Evolutionary conservation across 2,797 vertebrate species (phyloP).

Genomic region (Todus mexicanus): DNA sequence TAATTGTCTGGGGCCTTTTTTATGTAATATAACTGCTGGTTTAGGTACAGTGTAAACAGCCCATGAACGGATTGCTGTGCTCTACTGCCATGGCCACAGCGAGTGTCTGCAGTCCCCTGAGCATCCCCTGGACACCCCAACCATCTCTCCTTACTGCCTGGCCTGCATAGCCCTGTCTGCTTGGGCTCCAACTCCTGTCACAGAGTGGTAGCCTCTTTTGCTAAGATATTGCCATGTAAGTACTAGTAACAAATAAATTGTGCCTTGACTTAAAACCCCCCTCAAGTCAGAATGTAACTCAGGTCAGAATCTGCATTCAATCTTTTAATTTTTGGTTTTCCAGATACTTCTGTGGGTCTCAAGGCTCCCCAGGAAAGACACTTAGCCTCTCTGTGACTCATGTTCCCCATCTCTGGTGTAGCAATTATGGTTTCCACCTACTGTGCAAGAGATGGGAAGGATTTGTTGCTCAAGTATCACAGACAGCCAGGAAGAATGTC

Average conservation of each 20-base stretch:
- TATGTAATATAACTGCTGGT: background rate
- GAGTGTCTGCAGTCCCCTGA: background rate
- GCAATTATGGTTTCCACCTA: constrained; percentile 16
- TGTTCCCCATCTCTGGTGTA: background rate
- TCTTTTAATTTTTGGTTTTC: background rate
- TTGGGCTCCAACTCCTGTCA: background rate
- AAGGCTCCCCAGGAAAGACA: background rate
- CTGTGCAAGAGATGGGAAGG: constrained; percentile 3
- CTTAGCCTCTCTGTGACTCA: background rate
- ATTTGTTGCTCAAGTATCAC: background rate
- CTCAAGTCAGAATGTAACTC: background rate
- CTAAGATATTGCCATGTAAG: background rate
- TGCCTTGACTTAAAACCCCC: background rate
- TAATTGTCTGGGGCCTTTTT: background rate
- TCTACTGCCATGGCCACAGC: background rate
- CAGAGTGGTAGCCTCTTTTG: background rate
- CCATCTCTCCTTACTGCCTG: background rate
- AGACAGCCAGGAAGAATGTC: background rate
- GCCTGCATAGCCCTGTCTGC: background rate
- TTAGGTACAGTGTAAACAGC: background rate
- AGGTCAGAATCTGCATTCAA: background rate
- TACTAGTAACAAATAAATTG: background rate
- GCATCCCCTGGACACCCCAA: background rate
- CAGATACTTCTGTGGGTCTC: background rate
- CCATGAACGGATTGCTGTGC: background rate